Conservation (phyloP, 2,888 invertebrate genomes). For the Philereme transversata region DNA sequence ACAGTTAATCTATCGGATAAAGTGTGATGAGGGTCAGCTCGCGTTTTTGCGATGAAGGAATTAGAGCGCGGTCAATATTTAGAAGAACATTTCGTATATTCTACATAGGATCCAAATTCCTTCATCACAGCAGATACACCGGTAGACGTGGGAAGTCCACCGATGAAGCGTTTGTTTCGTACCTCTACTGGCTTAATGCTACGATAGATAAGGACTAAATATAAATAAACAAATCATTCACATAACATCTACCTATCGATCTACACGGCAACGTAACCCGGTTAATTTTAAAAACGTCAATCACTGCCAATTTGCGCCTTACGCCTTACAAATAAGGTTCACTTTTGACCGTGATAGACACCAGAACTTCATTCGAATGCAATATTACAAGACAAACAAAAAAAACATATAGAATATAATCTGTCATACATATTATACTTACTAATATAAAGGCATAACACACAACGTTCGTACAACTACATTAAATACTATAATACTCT, state of each 20-base stretch:
- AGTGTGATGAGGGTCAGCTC: conserved; percentile 58
- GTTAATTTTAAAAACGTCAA: conserved; percentile 45
- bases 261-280: conserved; percentile 58
- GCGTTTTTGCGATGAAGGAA: conserved; percentile 47
- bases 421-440: conserved; percentile 61
- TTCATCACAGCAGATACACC: conserved; percentile 48
- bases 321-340: conserved; percentile 40
- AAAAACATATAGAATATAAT: conserved; percentile 45
- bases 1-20: conserved; percentile 37
- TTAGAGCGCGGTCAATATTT: conserved; percentile 14
- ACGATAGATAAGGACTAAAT: conserved; percentile 47
- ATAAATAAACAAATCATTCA: conserved; percentile 54
- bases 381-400: conserved; percentile 49
- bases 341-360: conserved; percentile 44
- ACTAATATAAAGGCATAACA: conserved; percentile 67
- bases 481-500: conserved; percentile 55
- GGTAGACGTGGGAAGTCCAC: conserved; percentile 42
- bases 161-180: conserved; percentile 53
- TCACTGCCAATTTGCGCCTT: conserved; percentile 46
- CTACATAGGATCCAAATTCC: conserved; percentile 41
- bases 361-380: conserved; percentile 53
- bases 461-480: conserved; percentile 69
- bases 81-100: not conserved
- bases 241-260: conserved; percentile 80
- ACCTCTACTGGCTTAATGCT: conserved; percentile 63